These are phyloP conservation scores for Verasper variegatus DNA, from an alignment of 2,113 vertebrate genomes.

Conservation along the genomic window DNA sequence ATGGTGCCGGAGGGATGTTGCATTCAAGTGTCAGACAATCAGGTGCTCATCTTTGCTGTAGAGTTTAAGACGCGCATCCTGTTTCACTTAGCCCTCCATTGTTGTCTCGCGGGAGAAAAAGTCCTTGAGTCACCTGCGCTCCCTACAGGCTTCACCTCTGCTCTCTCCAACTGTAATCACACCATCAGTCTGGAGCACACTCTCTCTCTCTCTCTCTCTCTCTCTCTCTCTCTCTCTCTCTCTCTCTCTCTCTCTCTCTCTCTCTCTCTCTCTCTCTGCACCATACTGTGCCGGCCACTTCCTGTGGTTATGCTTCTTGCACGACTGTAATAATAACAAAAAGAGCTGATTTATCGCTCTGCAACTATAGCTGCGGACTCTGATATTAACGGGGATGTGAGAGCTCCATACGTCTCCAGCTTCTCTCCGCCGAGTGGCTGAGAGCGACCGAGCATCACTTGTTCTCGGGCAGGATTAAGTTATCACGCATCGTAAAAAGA, in stretches of 20 bases:
- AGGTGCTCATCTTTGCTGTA: conserved; percentile 1
- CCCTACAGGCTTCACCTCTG: conserved; percentile 48
- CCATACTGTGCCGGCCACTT: conserved; percentile 18
- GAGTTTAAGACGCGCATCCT: conserved; percentile 32
- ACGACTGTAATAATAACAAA: conserved; percentile 15
- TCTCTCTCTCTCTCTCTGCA: conserved; percentile 4
- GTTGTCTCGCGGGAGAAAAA: conserved; percentile 38
- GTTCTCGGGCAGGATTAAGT: background rate
- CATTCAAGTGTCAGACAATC: background rate
- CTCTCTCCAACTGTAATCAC: conserved; percentile 65
- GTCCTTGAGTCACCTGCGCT: conserved; percentile 65
- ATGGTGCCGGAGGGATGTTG: background rate
- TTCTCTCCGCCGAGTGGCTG: background rate
- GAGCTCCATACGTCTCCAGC: background rate
- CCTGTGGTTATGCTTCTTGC: conserved; percentile 11
- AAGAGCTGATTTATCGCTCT: conserved; percentile 8
- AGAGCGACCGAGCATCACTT: background rate
- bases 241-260: background rate
- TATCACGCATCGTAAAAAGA: background rate
- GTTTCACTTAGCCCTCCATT: conserved; percentile 18
- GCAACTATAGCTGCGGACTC: background rate
- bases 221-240: background rate
- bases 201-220: background rate
- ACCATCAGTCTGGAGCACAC: conserved; percentile 44
- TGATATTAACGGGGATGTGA: conserved; percentile 2